Evolutionary conservation across 2,888 invertebrate species (phyloP), one percentile per base, ranked within the genome.

Genomic region (Sialis lutaria): DNA sequence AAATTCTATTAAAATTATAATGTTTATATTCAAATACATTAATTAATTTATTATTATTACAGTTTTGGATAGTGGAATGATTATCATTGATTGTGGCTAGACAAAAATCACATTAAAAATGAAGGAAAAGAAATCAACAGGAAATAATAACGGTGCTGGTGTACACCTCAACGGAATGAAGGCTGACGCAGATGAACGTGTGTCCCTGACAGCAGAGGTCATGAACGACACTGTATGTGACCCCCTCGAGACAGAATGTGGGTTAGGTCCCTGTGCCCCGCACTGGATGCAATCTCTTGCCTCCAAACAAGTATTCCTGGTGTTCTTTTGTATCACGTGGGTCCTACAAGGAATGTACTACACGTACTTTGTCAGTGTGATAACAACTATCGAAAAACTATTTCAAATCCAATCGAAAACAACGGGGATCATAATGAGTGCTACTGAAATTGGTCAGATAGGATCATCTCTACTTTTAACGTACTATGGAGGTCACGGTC

Each of bases 361-460:
- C 66, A 91, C 92, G 40, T 92, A 92, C 65, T 90, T 92, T 64
- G 91, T 91, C 49, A 88, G 88, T 62, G 88, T 89, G 54, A 88
- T 91, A 58, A 92, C 92, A 48, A 92, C 91, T 33, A 83, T 92
- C 53, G 91, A 92, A 65, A 91, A 90, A 65, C 70, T 92, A 50
- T 92, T 89, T 64, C 85, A 87, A 69, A 83, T 92, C 51, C 89
- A 89, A 64, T 89, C 89, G 49, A 88, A 86, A 67, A 89, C 88
- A 40, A 91, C 89, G 1, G 91, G 91, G 1, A 78, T 88, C 48
- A 75, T 92, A 56, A 75, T 92, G 72, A 87, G 88, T 55, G 89
- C 90, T 53, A 90, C 89, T 13, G 91, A 92, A 67, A 85, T 92
- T 60, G 92, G 92, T 0, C 91, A 91, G 67, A 91, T 92, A 57